Evolutionary conservation across 2,888 invertebrate species (phyloP), one percentile per base, ranked within the genome.

Genomic region (Nowickia ferox): DNA sequence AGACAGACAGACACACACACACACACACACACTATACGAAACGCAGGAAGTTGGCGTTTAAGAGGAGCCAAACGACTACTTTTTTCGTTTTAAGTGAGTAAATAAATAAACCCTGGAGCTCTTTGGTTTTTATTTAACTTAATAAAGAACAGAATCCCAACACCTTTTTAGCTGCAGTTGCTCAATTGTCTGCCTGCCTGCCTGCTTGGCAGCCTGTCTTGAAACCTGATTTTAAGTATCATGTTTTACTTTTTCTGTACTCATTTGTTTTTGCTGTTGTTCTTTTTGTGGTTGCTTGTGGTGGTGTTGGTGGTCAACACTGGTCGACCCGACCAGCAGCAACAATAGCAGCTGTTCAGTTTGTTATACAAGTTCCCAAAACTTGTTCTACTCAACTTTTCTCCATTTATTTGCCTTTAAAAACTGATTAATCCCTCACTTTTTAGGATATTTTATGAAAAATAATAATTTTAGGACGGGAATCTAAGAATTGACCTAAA

Each of bases 191-290:
- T 69, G 69, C 42, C 22, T 55, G 65, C 5, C 9, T 65, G 69
- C 17, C 66, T 51, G 68, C 15, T 19, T 53, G 63, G 1, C n/a
- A 57, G 46, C 19, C 66, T 77, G 59, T 30, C 78, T 69, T 48
- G 44, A 84, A 84, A 84, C 84, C 79, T 84, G 83, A 83, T 78
- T 83, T 72, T 57, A 10, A 68, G 40, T 51, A 22, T 51, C 53
- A 38, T 40, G 48, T 57, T 76, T 48, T 68, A 40, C 15, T 63
- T 19, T 42, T 69, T 40, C 55, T 40, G n/a, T 30, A 6, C 6
- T 30, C 6, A 30, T n/a, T 66, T 5, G 9, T 15, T 22, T 55
- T 38, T 59, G 11, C 6, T 30, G 17, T 44, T 3, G 51, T n/a
- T 6, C 22, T 46, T 17, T 15, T 13, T 40, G 30, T 53, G 44